Evolutionary conservation across 2,797 vertebrate genomes (phyloP).

Genomic region (Sorex maritimensis): DNA sequence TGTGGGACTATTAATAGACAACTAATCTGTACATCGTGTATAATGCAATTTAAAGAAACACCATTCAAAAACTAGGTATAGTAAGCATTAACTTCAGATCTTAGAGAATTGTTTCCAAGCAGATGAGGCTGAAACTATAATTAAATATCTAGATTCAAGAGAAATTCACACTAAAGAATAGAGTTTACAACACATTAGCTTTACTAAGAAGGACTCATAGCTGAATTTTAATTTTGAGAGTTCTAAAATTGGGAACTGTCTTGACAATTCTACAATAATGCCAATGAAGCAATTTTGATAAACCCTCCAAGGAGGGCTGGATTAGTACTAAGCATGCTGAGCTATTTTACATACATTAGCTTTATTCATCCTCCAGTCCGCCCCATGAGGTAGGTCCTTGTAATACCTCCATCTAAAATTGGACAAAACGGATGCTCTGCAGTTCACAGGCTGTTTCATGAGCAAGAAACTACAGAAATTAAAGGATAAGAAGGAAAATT

Average conservation of each 20-base stretch:
- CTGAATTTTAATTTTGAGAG: slow-evolving; percentile 56
- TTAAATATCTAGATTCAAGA: slow-evolving; percentile 37
- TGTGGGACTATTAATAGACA: neutral
- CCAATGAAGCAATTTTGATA: slow-evolving; percentile 63
- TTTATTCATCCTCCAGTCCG: slow-evolving; percentile 28
- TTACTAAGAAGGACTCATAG: neutral
- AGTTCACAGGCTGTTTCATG: neutral
- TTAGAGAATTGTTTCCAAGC: neutral
- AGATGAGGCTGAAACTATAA: neutral
- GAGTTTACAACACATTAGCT: neutral
- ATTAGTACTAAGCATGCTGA: slow-evolving; percentile 48
- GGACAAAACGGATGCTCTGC: slow-evolving; percentile 1
- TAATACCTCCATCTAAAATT: slow-evolving; percentile 40
- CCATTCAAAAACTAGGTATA: slow-evolving; percentile 10
- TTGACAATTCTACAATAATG: slow-evolving; percentile 15
- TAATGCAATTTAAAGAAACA: slow-evolving; percentile 1
- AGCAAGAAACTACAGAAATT: slow-evolving; percentile 30
- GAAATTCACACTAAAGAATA: slow-evolving; percentile 18
- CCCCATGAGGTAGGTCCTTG: neutral
- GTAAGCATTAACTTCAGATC: slow-evolving; percentile 12
- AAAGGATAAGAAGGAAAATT: neutral
- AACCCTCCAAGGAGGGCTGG: neutral
- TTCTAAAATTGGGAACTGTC: slow-evolving; percentile 50
- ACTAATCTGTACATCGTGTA: neutral
- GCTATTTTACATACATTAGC: slow-evolving; percentile 57